Evolutionary conservation across 2,888 invertebrate species (phyloP), one percentile per base, ranked within the genome.

Genomic region (Embidobia sp.): DNA sequence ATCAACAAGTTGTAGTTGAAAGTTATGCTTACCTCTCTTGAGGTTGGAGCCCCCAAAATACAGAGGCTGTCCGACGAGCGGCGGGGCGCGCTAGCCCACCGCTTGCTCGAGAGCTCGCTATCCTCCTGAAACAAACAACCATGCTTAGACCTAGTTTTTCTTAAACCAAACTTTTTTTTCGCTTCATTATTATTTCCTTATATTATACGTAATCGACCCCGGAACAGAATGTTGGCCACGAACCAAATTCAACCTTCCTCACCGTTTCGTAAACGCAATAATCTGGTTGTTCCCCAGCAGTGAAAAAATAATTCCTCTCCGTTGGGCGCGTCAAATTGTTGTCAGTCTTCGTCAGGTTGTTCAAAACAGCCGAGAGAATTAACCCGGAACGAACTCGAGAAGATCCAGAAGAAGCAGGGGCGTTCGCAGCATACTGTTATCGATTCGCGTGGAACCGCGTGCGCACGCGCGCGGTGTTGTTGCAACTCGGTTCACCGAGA

Each of bases 81-180:
- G 93, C 91, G 92, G 91, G 91, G 93, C 92, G 91, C 92, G 90
- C 90, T 91, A 90, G 90, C 91, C 93, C 92, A 93, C 93, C 92
- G 92, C 92, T 91, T 92, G 92, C 92, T 93, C 93, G 90, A 89
- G 89, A 91, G 90, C 91, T 92, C 93, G 90, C 92, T 92, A 89
- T 93, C 94, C 92, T 94, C 94, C 94, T 94, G 90, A 7, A 93
- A 78, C 31, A 75, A 74, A 79, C n/a, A 70, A 59, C 35, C 55
- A 5, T 37, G 37, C 48, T 37, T 51, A n/a, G n/a, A n/a, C n/a
- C n/a, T n/a, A n/a, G n/a, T n/a, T n/a, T n/a, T n/a, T n/a, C n/a
- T n/a, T n/a, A n/a, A n/a, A n/a, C n/a, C n/a, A n/a, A n/a, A n/a
- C n/a, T n/a, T n/a, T n/a, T n/a, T n/a, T n/a, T n/a, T n/a, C n/a